Conservation (phyloP, 1,140 invertebrate genomes). For the Calosoma granatense region DNA sequence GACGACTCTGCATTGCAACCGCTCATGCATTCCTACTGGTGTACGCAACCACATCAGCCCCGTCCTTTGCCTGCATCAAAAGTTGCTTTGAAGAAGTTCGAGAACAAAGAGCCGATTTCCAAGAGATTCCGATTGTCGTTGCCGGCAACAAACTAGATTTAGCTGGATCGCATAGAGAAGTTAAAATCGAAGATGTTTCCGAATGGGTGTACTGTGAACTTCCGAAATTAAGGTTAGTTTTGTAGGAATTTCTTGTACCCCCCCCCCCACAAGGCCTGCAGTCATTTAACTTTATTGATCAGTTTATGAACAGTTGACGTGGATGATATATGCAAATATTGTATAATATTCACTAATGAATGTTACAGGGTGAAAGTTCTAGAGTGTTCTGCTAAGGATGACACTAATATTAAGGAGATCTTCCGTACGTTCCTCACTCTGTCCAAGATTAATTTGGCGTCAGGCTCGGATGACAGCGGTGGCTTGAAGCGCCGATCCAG, state of each 20-base stretch:
- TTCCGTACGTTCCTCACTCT: slow-evolving; percentile 61
- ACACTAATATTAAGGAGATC: slow-evolving; percentile 65
- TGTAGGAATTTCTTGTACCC: slow-evolving; percentile 3
- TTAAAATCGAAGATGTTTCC: slow-evolving; percentile 63
- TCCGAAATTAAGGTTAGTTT: slow-evolving; percentile 53
- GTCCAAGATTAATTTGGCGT: slow-evolving; percentile 48
- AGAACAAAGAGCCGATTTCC: slow-evolving; percentile 63
- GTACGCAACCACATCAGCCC: slow-evolving; percentile 67
- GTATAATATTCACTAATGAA: not conserved
- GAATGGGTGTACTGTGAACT: slow-evolving; percentile 71
- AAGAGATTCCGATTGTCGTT: slow-evolving; percentile 78
- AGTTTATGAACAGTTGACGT: too few relatives aligned
- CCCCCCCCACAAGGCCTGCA: not conserved
- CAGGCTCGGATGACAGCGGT: slow-evolving; percentile 44
- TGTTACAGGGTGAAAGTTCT: slow-evolving; percentile 57
- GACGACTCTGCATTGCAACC: slow-evolving; percentile 75
- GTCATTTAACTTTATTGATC: slow-evolving; percentile 4
- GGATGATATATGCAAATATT: too few relatives aligned
- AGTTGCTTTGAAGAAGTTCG: slow-evolving; percentile 74
- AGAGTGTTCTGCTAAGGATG: slow-evolving; percentile 74
- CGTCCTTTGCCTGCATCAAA: slow-evolving; percentile 68
- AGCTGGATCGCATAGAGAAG: slow-evolving; percentile 49
- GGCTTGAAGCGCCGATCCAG: slow-evolving; percentile 61
- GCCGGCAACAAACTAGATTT: slow-evolving; percentile 78
- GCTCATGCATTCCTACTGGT: slow-evolving; percentile 85